phyloP scores from a whole-genome alignment of 2,888 invertebrate species.

The Agonopterix alstromeriana region DNA sequence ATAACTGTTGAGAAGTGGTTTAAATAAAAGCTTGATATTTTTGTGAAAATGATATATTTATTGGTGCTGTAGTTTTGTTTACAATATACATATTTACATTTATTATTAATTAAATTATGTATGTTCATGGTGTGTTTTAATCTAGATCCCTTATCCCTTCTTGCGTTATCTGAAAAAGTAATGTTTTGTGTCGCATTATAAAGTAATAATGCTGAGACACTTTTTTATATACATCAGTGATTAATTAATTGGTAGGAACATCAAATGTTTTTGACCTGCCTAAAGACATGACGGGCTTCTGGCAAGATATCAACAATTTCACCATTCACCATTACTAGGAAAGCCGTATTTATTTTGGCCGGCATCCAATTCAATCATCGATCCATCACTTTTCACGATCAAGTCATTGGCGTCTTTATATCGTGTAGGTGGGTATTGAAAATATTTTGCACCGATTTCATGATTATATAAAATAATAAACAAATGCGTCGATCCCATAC shows the following conservation, averaged over 20 bases:
- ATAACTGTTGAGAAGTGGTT: slow-evolving; percentile 59
- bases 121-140: slow-evolving; percentile 45
- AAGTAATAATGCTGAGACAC: too few species aligned
- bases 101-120: slow-evolving; percentile 63
- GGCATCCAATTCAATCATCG: slow-evolving; percentile 17
- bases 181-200: too few species aligned
- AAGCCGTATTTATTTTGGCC: slow-evolving; percentile 20
- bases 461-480: too few species aligned
- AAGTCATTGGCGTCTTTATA: too few species aligned
- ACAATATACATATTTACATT: slow-evolving; percentile 60
- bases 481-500: too few species aligned
- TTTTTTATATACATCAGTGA: too few species aligned
- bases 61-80: slow-evolving; percentile 75
- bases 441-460: too few species aligned
- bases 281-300: slow-evolving; percentile 9
- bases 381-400: background rate
- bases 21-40: slow-evolving; percentile 67
- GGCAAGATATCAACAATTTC: slow-evolving; percentile 20
- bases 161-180: slow-evolving; percentile 57
- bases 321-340: slow-evolving; percentile 25
- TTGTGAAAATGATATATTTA: slow-evolving; percentile 74
- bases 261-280: background rate
- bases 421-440: too few species aligned
- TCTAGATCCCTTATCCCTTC: slow-evolving; percentile 67
- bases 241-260: background rate